Evolutionary conservation across 2,888 invertebrate species (phyloP).

Genomic region (Lissocephala sabroskyi): DNA sequence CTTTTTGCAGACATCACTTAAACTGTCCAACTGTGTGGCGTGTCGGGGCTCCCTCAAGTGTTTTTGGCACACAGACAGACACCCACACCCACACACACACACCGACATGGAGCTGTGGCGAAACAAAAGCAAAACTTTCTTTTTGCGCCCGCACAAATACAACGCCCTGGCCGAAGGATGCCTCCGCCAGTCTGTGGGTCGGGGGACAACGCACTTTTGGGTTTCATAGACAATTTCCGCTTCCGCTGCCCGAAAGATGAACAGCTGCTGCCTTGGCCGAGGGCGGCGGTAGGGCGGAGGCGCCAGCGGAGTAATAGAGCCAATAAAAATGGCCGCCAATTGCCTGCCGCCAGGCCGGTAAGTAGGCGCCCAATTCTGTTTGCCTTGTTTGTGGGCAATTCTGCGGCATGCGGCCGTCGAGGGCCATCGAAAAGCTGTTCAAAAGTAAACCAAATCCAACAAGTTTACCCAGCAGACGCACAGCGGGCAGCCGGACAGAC

Average conservation of each 20-base stretch:
- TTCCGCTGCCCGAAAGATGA: conserved; percentile 43
- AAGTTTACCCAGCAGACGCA: no score
- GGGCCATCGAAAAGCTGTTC: conserved; percentile 20
- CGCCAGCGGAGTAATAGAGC: conserved; percentile 35
- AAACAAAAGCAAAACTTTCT: conserved; percentile 25
- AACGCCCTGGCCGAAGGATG: no score
- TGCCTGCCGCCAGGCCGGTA: conserved; percentile 17
- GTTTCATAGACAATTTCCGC: conserved; percentile 51
- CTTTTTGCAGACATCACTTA: conserved; percentile 41
- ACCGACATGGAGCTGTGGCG: conserved; percentile 11
- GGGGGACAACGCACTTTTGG: conserved; percentile 43
- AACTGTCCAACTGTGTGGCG: conserved; percentile 50
- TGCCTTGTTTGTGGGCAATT: conserved; percentile 1
- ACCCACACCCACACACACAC: conserved; percentile 15
- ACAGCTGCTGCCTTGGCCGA: conserved; percentile 29
- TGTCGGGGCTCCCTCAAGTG: conserved; percentile 22
- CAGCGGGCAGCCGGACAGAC: no score
- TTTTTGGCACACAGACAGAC: background rate
- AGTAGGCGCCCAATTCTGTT: background rate
- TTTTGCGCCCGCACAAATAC: conserved; percentile 9
- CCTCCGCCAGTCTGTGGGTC: no score
- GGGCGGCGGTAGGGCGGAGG: conserved; percentile 18
- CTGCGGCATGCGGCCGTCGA: conserved; percentile 11
- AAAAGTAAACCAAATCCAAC: conserved; percentile 3
- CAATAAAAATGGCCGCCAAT: conserved; percentile 45